Evolutionary conservation across 2,888 invertebrate species (phyloP).

Genomic region (Leptogaster cylindrica): DNA sequence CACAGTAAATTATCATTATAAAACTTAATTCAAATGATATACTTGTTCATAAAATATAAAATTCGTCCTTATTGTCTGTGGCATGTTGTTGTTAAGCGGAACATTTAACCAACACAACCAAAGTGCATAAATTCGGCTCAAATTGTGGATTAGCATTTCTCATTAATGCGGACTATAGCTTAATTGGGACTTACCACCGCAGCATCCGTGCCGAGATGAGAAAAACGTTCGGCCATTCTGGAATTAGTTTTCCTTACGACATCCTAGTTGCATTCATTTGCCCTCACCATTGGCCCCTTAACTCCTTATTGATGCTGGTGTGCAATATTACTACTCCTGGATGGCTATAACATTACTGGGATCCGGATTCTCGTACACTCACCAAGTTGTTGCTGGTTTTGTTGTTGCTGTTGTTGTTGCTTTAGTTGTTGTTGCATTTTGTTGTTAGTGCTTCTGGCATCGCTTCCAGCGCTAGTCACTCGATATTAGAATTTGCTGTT

Average conservation of each 20-base stretch:
- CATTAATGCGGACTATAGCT: slow-evolving; percentile 50
- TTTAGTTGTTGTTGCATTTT: not conserved
- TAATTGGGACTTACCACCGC: slow-evolving; percentile 48
- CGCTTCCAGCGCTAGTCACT: slow-evolving; percentile 42
- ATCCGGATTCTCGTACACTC: slow-evolving; percentile 26
- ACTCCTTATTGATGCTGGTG: slow-evolving; percentile 39
- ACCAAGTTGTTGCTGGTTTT: slow-evolving; percentile 24
- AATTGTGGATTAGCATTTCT: slow-evolving; percentile 50
- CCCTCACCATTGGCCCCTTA: not conserved
- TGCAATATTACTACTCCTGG: slow-evolving; percentile 28
- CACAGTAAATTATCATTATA: no score
- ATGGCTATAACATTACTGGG: slow-evolving; percentile 17
- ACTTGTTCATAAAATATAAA: no score
- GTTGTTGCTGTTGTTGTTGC: slow-evolving; percentile 10
- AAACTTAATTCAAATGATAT: no score
- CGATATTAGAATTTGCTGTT: slow-evolving; percentile 48
- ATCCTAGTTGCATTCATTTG: slow-evolving; percentile 35
- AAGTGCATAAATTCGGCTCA: slow-evolving; percentile 40
- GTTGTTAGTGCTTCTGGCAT: slow-evolving; percentile 27
- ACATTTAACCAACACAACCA: slow-evolving; percentile 10
- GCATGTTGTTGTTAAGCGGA: no score
- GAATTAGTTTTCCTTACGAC: slow-evolving; percentile 41
- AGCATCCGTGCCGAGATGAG: slow-evolving; percentile 28
- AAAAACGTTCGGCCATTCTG: slow-evolving; percentile 35
- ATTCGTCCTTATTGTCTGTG: no score